These are phyloP conservation scores for Ispidina lecontei DNA, from an alignment of 2,797 vertebrate species.

Conservation along the genomic window DNA sequence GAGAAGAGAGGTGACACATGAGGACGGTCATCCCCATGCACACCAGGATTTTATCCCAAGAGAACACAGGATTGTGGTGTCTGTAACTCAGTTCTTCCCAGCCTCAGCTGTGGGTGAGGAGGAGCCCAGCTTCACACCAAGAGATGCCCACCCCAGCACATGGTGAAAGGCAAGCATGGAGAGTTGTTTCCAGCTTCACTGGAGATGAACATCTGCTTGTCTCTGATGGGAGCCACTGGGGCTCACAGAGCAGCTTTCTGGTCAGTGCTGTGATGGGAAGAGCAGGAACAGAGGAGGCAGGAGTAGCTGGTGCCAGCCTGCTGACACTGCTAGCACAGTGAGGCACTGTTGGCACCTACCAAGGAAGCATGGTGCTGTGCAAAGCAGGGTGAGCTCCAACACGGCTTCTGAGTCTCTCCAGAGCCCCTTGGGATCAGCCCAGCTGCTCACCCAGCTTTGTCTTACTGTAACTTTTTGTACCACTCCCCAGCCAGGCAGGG, in stretches of 20 bases:
- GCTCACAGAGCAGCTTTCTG: background rate
- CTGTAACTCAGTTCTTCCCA: background rate
- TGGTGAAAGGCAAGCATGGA: accelerated
- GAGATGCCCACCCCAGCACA: background rate
- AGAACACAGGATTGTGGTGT: accelerated
- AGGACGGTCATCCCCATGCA: accelerated
- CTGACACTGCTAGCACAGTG: background rate
- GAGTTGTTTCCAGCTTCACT: background rate
- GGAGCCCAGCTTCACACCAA: accelerated
- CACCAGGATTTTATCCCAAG: background rate
- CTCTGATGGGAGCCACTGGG: background rate
- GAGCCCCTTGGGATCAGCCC: background rate
- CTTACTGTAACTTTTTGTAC: background rate
- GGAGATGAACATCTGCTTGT: constrained; percentile 18
- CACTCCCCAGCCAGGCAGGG: background rate
- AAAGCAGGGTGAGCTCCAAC: background rate
- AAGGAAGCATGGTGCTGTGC: accelerated
- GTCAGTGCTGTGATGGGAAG: background rate
- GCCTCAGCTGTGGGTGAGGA: background rate
- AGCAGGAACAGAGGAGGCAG: background rate
- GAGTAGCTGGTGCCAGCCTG: constrained; percentile 33
- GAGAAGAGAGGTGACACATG: background rate
- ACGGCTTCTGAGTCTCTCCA: background rate
- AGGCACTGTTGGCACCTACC: background rate
- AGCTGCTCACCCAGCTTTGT: background rate